Conservation (phyloP, 2,888 invertebrate species). For the Drosophila dives region DNA sequence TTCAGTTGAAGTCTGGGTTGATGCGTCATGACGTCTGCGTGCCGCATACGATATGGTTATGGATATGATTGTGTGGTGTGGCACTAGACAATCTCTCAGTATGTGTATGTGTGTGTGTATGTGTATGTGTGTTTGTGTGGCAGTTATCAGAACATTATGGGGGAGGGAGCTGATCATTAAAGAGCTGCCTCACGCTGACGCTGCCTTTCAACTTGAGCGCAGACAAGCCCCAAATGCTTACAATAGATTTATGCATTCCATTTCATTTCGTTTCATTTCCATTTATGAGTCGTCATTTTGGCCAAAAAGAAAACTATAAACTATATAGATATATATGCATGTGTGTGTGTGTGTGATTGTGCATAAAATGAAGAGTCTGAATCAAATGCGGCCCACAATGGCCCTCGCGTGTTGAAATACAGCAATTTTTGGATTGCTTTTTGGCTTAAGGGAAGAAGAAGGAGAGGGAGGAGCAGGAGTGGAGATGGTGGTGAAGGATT, state of each 20-base stretch:
- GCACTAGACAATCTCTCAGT: background rate
- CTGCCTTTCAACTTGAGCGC: conserved; percentile 46
- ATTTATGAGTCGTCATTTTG: conserved; percentile 77
- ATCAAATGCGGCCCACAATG: conserved; percentile 18
- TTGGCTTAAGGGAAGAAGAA: conserved; percentile 37
- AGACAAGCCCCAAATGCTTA: conserved; percentile 37
- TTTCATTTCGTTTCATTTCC: conserved; percentile 61
- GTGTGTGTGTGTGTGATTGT: conserved; percentile 1
- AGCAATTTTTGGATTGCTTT: conserved; percentile 73
- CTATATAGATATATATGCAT: conserved; percentile 24
- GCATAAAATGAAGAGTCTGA: background rate
- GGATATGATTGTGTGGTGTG: conserved; percentile 12
- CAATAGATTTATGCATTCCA: conserved; percentile 56
- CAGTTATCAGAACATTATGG: conserved; percentile 65
- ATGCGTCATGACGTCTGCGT: conserved; percentile 61
- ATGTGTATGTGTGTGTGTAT: background rate
- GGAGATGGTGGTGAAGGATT: background rate
- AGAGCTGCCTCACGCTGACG: conserved; percentile 53
- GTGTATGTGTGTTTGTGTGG: conserved; percentile 28
- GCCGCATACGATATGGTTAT: conserved; percentile 24
- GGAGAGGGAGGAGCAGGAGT: conserved; percentile 3
- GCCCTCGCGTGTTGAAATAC: conserved; percentile 74
- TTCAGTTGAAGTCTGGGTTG: conserved; percentile 25
- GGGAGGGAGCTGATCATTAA: conserved; percentile 67
- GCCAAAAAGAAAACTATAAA: conserved; percentile 21